Conservation (phyloP, 1,140 invertebrate species). For the Pomacea maculata region DNA sequence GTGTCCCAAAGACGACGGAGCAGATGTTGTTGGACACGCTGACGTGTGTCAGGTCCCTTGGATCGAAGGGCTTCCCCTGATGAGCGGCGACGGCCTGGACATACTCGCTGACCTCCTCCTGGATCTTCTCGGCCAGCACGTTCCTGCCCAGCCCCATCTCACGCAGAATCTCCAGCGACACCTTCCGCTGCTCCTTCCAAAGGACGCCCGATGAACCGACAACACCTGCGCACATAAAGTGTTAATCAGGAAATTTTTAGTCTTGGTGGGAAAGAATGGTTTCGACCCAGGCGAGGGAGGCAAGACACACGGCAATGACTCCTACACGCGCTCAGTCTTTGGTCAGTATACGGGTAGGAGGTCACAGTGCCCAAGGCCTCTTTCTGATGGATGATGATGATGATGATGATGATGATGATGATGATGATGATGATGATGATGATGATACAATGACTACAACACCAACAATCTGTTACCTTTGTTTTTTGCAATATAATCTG, state of each 20-base stretch:
- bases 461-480: constrained; percentile 25
- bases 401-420: no score
- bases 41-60: constrained; percentile 14
- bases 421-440: no score
- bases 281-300: no score
- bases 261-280: no score
- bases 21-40: constrained; percentile 41
- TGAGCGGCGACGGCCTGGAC: constrained; percentile 3
- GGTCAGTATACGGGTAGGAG: no score
- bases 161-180: constrained; percentile 77
- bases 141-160: constrained; percentile 78
- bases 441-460: constrained; percentile 15
- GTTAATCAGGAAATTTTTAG: no score
- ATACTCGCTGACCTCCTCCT: constrained; percentile 29
- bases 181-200: constrained; percentile 87
- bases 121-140: constrained; percentile 76
- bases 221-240: constrained; percentile 21
- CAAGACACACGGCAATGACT: no score
- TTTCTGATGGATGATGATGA: no score
- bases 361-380: no score
- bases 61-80: constrained; percentile 27
- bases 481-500: constrained; percentile 21
- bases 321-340: no score
- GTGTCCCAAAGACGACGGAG: constrained; percentile 32
- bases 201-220: constrained; percentile 75